phyloP scores from a whole-genome alignment of 2,797 vertebrate genomes.

The Zonotrichia albicollis region DNA sequence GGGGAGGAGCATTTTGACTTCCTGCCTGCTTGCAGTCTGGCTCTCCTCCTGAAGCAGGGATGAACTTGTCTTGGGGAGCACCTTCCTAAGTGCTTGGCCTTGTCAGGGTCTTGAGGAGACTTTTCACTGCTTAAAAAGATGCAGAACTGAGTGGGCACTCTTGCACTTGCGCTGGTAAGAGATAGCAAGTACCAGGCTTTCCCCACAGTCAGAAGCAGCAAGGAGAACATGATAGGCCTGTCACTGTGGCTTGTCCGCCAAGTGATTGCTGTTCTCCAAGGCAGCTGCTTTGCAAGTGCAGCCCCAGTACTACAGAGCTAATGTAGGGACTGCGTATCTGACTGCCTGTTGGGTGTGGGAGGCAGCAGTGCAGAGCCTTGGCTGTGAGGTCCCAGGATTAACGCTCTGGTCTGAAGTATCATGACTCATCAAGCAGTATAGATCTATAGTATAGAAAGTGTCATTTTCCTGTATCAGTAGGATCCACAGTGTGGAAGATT shows the following conservation, averaged over 20 bases:
- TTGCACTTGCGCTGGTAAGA: neutral
- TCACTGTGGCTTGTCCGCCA: neutral
- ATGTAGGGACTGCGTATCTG: neutral
- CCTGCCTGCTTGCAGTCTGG: neutral
- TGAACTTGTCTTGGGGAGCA: neutral
- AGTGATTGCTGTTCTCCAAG: neutral
- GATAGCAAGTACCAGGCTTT: neutral
- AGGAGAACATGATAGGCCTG: neutral
- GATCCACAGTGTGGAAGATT: neutral
- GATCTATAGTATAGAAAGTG: neutral
- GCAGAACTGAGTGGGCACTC: neutral
- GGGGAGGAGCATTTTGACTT: neutral
- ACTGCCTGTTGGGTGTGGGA: rapidly evolving
- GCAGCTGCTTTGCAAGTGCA: neutral
- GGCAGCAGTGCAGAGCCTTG: neutral
- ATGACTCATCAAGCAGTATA: neutral
- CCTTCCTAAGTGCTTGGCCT: neutral
- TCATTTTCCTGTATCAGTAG: neutral
- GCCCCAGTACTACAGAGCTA: neutral
- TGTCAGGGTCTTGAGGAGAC: neutral
- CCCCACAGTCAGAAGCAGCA: neutral
- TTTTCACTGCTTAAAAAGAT: neutral
- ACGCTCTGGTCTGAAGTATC: neutral
- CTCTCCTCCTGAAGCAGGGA: neutral
- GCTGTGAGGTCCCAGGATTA: neutral